Conservation (phyloP, 2,888 invertebrate genomes). For the Heliothis peltigera region DNA sequence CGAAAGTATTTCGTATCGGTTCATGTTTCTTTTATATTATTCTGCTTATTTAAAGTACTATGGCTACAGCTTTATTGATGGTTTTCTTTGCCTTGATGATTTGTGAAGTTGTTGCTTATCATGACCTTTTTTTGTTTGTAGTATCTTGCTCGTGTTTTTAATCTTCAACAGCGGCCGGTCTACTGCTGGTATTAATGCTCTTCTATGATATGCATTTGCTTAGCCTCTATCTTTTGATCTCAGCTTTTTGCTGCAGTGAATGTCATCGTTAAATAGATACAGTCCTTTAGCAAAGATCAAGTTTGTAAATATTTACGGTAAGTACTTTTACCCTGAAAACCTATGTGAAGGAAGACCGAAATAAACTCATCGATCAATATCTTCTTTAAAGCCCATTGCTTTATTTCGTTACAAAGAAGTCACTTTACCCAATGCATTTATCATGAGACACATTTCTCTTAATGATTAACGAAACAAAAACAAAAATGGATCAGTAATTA, state of each 20-base stretch:
- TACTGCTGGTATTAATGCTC: too few relatives aligned
- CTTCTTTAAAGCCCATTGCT: background rate
- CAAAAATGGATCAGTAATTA: conserved; percentile 1
- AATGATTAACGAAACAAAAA: conserved; percentile 2
- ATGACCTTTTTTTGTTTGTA: too few relatives aligned
- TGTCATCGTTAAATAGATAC: too few relatives aligned
- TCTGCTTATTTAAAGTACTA: background rate
- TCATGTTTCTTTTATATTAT: conserved; percentile 7
- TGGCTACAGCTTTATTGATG: background rate
- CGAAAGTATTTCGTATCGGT: background rate
- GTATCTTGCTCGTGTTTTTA: background rate
- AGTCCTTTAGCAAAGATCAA: too few relatives aligned
- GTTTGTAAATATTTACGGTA: too few relatives aligned
- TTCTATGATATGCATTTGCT: too few relatives aligned
- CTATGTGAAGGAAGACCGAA: background rate
- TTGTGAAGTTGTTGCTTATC: too few relatives aligned
- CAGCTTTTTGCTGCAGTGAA: too few relatives aligned
- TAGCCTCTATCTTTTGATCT: too few relatives aligned
- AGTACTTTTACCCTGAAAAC: too few relatives aligned
- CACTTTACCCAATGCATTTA: background rate
- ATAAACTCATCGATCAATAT: background rate
- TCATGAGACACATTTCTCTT: background rate
- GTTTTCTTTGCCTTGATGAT: background rate
- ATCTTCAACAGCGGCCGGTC: too few relatives aligned
- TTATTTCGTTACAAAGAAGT: background rate